phyloP scores from a whole-genome alignment of 2,888 invertebrate genomes.

The Griposia aprilina region DNA sequence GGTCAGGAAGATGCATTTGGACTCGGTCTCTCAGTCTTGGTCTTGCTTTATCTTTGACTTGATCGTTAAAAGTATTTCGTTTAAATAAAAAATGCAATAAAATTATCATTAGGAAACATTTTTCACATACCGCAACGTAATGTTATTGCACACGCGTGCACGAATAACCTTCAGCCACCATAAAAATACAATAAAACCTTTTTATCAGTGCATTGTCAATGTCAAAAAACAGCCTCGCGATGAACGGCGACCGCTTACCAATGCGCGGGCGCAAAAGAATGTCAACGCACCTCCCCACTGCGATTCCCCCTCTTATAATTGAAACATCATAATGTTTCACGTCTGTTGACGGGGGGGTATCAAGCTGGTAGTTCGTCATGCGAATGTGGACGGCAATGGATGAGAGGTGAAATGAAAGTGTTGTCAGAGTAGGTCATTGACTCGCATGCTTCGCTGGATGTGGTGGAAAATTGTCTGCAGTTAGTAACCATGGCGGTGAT shows the following conservation, averaged over 20 bases:
- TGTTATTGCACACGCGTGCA: conserved; percentile 53
- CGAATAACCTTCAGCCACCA: conserved; percentile 59
- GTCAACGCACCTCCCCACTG: conserved; percentile 62
- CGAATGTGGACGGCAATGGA: conserved; percentile 57
- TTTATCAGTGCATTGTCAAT: conserved; percentile 73
- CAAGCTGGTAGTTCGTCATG: conserved; percentile 18
- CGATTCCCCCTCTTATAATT: conserved; percentile 54
- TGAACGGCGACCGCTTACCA: conserved; percentile 60
- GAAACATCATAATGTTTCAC: conserved; percentile 48
- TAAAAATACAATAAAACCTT: conserved; percentile 54
- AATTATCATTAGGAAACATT: background rate
- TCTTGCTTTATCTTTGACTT: background rate
- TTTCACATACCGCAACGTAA: conserved; percentile 1
- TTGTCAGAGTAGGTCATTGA: conserved; percentile 74
- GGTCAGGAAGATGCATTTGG: background rate
- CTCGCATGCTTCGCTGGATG: conserved; percentile 72
- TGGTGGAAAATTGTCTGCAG: conserved; percentile 71
- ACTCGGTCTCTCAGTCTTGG: background rate
- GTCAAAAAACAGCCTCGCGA: conserved; percentile 73
- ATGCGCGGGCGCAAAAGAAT: conserved; percentile 68
- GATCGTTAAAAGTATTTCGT: background rate
- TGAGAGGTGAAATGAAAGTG: conserved; percentile 68
- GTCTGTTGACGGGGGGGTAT: conserved; percentile 48
- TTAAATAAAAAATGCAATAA: background rate
- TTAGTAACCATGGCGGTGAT: conserved; percentile 60